Evolutionary conservation across 2,113 vertebrate genomes (phyloP).

Genomic region (Cryptoleucopteryx plumbea): DNA sequence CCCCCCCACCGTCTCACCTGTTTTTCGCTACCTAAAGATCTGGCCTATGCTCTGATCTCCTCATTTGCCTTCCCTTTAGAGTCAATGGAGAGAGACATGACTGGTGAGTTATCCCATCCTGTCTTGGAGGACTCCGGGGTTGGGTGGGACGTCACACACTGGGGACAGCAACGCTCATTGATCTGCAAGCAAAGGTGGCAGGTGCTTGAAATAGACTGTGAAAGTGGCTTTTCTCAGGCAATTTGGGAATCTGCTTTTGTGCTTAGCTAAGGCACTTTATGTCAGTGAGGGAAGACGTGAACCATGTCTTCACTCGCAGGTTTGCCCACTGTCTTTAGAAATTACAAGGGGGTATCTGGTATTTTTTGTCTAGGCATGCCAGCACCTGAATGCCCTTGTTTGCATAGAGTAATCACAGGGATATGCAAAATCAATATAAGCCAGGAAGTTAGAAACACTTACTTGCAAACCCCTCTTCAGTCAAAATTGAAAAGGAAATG

Average conservation of each 20-base stretch:
- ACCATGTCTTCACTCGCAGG: background rate
- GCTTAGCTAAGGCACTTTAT: background rate
- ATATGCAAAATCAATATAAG: background rate
- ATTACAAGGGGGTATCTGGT: background rate
- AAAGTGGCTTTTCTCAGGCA: background rate
- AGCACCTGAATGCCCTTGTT: background rate
- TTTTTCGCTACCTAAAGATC: background rate
- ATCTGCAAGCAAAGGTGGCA: background rate
- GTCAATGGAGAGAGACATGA: background rate
- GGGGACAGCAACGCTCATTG: background rate
- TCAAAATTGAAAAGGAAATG: background rate
- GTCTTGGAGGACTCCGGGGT: background rate
- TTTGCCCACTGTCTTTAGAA: background rate
- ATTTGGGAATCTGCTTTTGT: background rate
- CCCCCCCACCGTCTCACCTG: too few relatives aligned
- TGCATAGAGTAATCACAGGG: background rate
- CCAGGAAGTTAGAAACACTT: background rate
- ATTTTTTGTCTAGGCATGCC: background rate
- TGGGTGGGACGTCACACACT: background rate
- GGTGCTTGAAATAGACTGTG: background rate
- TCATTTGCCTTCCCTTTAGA: background rate
- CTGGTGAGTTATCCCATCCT: background rate
- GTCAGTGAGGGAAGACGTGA: background rate
- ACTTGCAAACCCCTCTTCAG: background rate
- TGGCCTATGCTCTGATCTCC: rapidly evolving